Percentiles rank a stretch among this genome's conserved stretches.
Evolutionary conservation across 2,113 vertebrate species (phyloP).

Genomic region (Gallinago paraguaiae): DNA sequence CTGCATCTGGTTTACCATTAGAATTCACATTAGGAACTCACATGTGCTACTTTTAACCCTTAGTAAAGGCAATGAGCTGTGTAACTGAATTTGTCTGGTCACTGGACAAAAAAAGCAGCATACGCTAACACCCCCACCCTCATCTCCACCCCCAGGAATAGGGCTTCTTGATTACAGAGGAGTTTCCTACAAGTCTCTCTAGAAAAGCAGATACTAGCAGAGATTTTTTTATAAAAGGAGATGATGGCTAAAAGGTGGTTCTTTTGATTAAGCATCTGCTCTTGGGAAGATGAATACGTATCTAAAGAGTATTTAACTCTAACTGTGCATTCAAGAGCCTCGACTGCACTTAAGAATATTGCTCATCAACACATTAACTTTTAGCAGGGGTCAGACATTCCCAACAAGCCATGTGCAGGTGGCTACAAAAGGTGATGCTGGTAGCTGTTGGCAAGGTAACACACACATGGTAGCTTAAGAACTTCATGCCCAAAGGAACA

Average conservation of each 20-base stretch:
- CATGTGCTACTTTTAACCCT: neutral
- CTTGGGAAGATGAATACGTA: neutral
- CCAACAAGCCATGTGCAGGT: neutral
- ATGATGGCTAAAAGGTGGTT: neutral
- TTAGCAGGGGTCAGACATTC: neutral
- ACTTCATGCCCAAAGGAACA: neutral
- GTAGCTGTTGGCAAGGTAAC: neutral
- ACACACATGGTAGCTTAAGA: accelerated
- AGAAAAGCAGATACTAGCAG: neutral
- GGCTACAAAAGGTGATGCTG: neutral
- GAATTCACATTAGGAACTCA: neutral
- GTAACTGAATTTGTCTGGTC: neutral
- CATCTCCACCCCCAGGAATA: neutral
- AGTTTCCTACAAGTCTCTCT: neutral
- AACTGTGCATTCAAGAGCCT: neutral
- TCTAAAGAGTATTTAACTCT: neutral
- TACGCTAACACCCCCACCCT: neutral
- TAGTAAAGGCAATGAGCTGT: neutral
- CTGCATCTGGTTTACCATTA: neutral
- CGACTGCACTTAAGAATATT: neutral
- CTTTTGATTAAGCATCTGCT: neutral
- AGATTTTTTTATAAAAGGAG: neutral
- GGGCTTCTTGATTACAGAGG: neutral
- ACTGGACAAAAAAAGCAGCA: neutral
- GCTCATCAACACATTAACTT: neutral